Conservation (phyloP, 2,888 invertebrate species). For the Syritta pipiens region DNA sequence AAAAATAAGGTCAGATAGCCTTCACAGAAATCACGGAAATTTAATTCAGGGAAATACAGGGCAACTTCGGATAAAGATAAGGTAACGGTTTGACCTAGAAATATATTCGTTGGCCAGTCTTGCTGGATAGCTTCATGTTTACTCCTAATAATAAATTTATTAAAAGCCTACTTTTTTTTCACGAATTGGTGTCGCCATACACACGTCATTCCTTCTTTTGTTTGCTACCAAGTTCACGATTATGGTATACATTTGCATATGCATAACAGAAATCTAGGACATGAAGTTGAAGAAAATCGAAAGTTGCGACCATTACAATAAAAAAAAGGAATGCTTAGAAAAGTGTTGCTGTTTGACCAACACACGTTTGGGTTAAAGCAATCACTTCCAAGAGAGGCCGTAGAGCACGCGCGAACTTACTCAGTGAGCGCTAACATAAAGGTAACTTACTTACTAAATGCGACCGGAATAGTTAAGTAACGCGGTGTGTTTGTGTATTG, state of each 20-base stretch:
- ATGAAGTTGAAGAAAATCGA: constrained; percentile 56
- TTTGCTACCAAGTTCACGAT: constrained; percentile 29
- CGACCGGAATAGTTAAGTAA: constrained; percentile 19
- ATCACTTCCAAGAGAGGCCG: neutral
- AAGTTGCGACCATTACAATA: constrained; percentile 26
- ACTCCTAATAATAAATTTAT: constrained; percentile 45
- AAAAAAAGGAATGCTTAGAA: constrained; percentile 27
- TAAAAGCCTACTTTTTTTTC: constrained; percentile 38
- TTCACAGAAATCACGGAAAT: too few relatives aligned
- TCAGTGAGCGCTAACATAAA: constrained; percentile 21
- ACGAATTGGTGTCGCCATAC: constrained; percentile 7
- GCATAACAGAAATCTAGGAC: constrained; percentile 53
- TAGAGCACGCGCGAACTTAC: constrained; percentile 59
- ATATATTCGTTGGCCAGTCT: constrained; percentile 17
- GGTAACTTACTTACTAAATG: constrained; percentile 30
- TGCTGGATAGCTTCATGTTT: constrained; percentile 23
- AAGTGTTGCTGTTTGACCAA: constrained; percentile 56
- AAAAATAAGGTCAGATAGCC: too few relatives aligned
- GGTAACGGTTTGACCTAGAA: constrained; percentile 54
- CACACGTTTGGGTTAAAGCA: constrained; percentile 30
- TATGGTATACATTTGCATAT: constrained; percentile 43
- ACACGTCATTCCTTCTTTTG: neutral
- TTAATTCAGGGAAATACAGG: too few relatives aligned
- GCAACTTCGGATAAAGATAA: too few relatives aligned
- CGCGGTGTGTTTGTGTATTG: constrained; percentile 13